Percentiles rank a stretch among this genome's conserved stretches.
Evolutionary conservation across 2,113 vertebrate species (phyloP).

Genomic region (Ptilonorhynchus violaceus): DNA sequence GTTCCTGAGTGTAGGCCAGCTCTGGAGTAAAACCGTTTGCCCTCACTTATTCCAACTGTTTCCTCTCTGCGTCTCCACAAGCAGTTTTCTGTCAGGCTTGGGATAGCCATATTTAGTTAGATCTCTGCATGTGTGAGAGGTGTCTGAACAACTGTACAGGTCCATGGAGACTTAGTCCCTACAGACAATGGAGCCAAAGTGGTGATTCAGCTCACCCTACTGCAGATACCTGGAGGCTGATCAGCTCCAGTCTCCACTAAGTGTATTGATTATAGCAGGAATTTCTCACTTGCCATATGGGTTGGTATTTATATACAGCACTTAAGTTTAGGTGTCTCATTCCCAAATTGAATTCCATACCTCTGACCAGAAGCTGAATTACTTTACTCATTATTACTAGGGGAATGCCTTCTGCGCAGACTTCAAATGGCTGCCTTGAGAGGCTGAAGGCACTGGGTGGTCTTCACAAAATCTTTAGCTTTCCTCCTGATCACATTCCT

Average conservation of each 20-base stretch:
- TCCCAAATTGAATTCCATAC: neutral
- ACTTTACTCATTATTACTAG: neutral
- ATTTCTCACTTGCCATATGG: neutral
- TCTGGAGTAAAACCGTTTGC: neutral
- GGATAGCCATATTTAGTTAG: neutral
- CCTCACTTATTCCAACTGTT: neutral
- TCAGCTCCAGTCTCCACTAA: neutral
- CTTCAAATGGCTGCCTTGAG: neutral
- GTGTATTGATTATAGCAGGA: neutral
- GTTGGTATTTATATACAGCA: neutral
- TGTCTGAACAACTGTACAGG: neutral
- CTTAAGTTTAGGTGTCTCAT: neutral
- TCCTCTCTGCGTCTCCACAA: neutral
- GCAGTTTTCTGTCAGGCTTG: neutral
- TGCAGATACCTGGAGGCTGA: neutral
- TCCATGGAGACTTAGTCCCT: neutral
- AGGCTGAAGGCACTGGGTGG: neutral
- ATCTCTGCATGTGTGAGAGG: rapidly evolving
- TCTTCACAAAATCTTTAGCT: neutral
- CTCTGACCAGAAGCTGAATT: neutral
- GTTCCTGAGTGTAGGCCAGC: neutral
- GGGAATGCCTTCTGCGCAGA: neutral
- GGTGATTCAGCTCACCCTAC: neutral
- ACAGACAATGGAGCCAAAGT: neutral
- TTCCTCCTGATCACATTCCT: neutral